These are phyloP conservation scores for Orthosia cruda DNA, from an alignment of 2,888 invertebrate genomes.

Conservation along the genomic window DNA sequence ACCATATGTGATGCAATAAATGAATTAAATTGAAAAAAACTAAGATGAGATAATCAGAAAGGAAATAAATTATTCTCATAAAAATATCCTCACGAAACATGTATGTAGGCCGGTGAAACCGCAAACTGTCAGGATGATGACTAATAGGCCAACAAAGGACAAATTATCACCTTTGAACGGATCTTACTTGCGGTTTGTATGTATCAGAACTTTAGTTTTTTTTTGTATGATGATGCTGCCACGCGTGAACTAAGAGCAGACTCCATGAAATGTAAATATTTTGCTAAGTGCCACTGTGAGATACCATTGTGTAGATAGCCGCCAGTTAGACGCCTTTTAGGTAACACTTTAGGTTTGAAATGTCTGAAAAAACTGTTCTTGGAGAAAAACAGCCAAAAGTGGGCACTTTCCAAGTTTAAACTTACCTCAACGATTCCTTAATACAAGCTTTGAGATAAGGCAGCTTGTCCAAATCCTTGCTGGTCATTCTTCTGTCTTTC, in stretches of 20 bases:
- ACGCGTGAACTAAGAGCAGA: neutral
- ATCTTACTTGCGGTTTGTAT: conserved; percentile 12
- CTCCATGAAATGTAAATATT: conserved; percentile 77
- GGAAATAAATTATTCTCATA: conserved; percentile 7
- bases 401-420: conserved; percentile 30
- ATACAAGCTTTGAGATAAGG: conserved; percentile 95
- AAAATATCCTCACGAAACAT: conserved; percentile 20
- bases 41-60: neutral
- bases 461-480: conserved; percentile 92
- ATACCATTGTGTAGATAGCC: conserved; percentile 71
- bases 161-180: conserved; percentile 31
- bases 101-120: conserved; percentile 44
- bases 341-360: conserved; percentile 40
- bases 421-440: conserved; percentile 94
- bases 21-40: neutral
- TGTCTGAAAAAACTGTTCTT: neutral
- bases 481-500: conserved; percentile 90
- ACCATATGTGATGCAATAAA: too few relatives aligned
- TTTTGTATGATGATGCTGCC: conserved; percentile 25
- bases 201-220: conserved; percentile 9
- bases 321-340: conserved; percentile 39
- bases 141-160: conserved; percentile 47
- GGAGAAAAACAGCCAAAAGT: neutral
- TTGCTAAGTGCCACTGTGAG: conserved; percentile 77
- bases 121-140: conserved; percentile 52